A percentile compares a stretch with the other conserved stretches of the same genome.
Conservation (phyloP, 1,140 invertebrate species). For the Caenorhabditis latens region DNA sequence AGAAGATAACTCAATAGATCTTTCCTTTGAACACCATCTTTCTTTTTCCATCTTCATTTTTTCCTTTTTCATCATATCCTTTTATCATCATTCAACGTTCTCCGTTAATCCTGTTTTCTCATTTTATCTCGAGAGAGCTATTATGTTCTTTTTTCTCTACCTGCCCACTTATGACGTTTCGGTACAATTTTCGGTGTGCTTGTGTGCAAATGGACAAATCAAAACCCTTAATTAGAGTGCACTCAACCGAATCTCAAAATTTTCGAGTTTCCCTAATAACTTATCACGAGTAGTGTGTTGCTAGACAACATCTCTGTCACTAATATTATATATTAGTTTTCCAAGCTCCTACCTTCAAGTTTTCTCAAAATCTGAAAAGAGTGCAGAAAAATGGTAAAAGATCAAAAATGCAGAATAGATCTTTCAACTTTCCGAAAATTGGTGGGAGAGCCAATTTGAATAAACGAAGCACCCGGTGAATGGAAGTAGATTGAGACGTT, state of each 20-base stretch:
- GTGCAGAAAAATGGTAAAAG: neutral
- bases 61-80: conserved; percentile 13
- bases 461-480: conserved; percentile 1
- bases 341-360: too few relatives aligned
- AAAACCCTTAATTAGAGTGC: too few relatives aligned
- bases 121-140: neutral
- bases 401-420: neutral
- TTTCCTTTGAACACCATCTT: conserved; percentile 7
- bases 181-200: too few relatives aligned
- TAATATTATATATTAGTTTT: too few relatives aligned
- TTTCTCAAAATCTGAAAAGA: neutral
- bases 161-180: conserved; percentile 40
- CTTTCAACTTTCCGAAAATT: conserved; percentile 17
- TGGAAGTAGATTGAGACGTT: conserved; percentile 46
- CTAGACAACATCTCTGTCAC: too few relatives aligned
- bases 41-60: neutral
- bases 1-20: conserved; percentile 23
- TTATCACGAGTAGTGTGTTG: too few relatives aligned
- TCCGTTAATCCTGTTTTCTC: conserved; percentile 39
- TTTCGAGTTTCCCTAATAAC: too few relatives aligned
- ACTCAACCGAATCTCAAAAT: too few relatives aligned
- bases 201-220: too few relatives aligned
- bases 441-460: neutral
- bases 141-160: neutral
- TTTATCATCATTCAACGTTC: conserved; percentile 46